Percentiles rank a stretch among this genome's conserved stretches.
Conservation (phyloP, 2,113 vertebrate species). For the Lophotis ruficrista region DNA sequence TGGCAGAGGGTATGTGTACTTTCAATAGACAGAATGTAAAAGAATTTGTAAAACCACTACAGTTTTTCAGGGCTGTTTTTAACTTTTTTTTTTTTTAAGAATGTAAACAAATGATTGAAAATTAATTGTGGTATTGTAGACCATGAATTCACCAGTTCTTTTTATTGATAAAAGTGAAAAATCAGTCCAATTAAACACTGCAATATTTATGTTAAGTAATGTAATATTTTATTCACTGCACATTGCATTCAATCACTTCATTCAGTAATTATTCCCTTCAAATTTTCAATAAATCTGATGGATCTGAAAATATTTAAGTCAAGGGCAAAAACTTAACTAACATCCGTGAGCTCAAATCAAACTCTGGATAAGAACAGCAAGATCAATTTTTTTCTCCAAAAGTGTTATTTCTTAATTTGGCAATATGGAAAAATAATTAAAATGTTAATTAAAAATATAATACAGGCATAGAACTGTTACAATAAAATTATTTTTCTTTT, state of each 20-base stretch:
- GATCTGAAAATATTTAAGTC: background rate
- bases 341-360: background rate
- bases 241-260: background rate
- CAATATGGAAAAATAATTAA: background rate
- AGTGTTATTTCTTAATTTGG: background rate
- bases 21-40: background rate
- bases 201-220: background rate
- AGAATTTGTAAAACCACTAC: background rate
- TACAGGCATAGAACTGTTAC: background rate
- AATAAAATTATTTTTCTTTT: background rate
- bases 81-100: background rate
- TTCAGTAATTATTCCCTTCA: background rate
- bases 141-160: background rate
- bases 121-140: background rate
- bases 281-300: background rate
- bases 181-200: background rate
- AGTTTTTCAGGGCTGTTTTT: background rate
- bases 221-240: conserved; percentile 5
- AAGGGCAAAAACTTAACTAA: background rate
- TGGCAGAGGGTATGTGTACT: background rate
- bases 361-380: background rate
- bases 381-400: background rate
- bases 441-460: background rate
- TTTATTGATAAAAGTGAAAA: background rate
- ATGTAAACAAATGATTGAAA: background rate